These are phyloP conservation scores for Atopsyche davidsoni DNA, from an alignment of 1,140 invertebrate genomes.

Conservation along the genomic window DNA sequence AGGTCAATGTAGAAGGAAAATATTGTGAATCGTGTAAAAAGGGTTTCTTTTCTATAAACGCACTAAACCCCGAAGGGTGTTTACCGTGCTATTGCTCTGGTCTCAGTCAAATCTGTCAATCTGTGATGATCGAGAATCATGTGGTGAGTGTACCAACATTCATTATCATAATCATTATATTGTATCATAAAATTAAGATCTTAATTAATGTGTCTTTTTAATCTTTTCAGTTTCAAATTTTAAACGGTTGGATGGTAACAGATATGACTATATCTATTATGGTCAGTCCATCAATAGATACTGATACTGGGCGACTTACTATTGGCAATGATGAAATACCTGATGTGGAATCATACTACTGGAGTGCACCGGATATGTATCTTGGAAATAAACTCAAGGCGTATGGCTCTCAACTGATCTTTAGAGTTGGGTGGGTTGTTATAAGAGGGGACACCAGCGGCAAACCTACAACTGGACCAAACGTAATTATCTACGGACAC, in stretches of 20 bases:
- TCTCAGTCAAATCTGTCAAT: conserved; percentile 64
- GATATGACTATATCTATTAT: conserved; percentile 52
- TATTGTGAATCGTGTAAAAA: conserved; percentile 75
- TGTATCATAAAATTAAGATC: conserved; percentile 1
- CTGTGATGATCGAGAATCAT: conserved; percentile 52
- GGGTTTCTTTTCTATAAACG: conserved; percentile 77
- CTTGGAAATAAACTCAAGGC: conserved; percentile 68
- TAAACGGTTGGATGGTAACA: conserved; percentile 59
- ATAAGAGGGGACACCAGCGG: conserved; percentile 85
- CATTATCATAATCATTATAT: background rate
- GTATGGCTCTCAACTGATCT: conserved; percentile 78
- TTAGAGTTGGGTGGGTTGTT: conserved; percentile 76
- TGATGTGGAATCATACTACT: conserved; percentile 76
- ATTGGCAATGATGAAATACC: conserved; percentile 61
- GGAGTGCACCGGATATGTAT: conserved; percentile 75
- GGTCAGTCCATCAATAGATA: conserved; percentile 47
- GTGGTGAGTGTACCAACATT: conserved; percentile 43
- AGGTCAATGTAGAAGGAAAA: conserved; percentile 69
- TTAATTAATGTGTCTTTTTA: conserved; percentile 1
- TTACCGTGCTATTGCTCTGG: conserved; percentile 89
- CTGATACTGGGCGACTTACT: conserved; percentile 50
- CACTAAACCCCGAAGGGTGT: conserved; percentile 76
- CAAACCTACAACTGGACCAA: conserved; percentile 73
- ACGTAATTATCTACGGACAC: conserved; percentile 74
- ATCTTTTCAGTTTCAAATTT: conserved; percentile 48